phyloP scores from a whole-genome alignment of 2,797 vertebrate genomes.

The Glossophaga mutica region DNA sequence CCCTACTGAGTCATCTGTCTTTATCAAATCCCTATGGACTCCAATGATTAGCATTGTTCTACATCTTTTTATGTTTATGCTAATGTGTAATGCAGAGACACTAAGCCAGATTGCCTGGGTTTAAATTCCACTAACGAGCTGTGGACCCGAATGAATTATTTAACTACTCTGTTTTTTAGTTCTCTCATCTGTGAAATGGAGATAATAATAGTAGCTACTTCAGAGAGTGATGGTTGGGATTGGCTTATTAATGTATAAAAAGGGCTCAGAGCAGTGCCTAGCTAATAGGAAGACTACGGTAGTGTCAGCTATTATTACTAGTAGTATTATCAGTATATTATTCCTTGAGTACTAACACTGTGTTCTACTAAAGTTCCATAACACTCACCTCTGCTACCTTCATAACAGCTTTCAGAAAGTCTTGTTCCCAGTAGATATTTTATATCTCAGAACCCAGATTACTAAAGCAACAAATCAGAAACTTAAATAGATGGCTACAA shows the following conservation, averaged over 20 bases:
- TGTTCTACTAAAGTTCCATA: neutral
- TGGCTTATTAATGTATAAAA: neutral
- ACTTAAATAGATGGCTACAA: neutral
- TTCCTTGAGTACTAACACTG: neutral
- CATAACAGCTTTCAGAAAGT: neutral
- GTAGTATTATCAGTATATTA: neutral
- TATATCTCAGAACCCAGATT: neutral
- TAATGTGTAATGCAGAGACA: neutral
- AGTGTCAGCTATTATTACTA: neutral
- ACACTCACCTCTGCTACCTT: neutral
- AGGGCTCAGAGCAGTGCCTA: no score
- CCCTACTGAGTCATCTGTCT: neutral
- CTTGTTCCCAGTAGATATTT: neutral
- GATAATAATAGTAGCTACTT: neutral
- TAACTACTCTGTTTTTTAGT: neutral
- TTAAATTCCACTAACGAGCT: neutral
- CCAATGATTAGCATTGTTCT: neutral
- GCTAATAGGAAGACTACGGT: neutral
- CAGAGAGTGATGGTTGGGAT: neutral
- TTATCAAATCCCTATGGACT: neutral
- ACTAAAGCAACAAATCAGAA: neutral
- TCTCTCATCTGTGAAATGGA: neutral
- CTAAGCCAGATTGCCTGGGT: neutral
- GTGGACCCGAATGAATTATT: neutral
- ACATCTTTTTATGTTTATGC: neutral